A percentile compares a stretch with the other conserved stretches of the same genome.
Conservation (phyloP, 2,797 vertebrate genomes). For the Melanotaenia trifasciata region DNA sequence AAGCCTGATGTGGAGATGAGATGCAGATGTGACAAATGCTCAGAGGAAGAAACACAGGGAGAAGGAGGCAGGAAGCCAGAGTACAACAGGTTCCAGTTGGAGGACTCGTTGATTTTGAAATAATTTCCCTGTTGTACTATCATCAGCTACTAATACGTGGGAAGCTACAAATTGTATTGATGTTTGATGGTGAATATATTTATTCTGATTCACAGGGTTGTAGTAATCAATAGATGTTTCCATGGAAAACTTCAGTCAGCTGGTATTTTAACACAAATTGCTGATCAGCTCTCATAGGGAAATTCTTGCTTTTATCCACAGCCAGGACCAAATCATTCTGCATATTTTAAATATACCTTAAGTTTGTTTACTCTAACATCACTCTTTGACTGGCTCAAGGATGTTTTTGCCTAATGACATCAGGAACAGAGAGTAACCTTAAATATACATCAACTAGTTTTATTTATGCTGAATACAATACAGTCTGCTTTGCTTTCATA, state of each 20-base stretch:
- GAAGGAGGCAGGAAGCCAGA: background rate
- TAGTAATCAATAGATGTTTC: constrained; percentile 1
- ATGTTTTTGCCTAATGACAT: constrained; percentile 28
- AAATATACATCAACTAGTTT: constrained; percentile 20
- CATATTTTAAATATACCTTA: constrained; percentile 12
- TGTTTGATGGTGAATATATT: constrained; percentile 33
- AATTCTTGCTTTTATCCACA: constrained; percentile 11
- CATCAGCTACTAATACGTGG: background rate
- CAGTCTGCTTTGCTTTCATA: constrained; percentile 47
- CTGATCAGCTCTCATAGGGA: constrained; percentile 5
- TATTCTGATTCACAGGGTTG: constrained; percentile 43
- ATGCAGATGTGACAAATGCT: background rate
- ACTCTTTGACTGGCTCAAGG: constrained; percentile 13
- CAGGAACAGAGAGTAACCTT: constrained; percentile 16
- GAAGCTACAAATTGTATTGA: background rate
- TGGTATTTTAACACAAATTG: constrained; percentile 13
- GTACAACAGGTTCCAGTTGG: background rate
- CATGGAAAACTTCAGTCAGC: constrained; percentile 8
- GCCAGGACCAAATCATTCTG: constrained; percentile 21
- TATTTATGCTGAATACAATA: constrained; percentile 44
- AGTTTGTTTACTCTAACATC: constrained; percentile 7
- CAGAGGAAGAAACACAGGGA: background rate
- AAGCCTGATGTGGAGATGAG: background rate
- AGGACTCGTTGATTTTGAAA: background rate
- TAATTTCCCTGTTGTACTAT: background rate